Evolutionary conservation across 2,113 vertebrate genomes (phyloP).

Genomic region (Rhizomys pruinosus): DNA sequence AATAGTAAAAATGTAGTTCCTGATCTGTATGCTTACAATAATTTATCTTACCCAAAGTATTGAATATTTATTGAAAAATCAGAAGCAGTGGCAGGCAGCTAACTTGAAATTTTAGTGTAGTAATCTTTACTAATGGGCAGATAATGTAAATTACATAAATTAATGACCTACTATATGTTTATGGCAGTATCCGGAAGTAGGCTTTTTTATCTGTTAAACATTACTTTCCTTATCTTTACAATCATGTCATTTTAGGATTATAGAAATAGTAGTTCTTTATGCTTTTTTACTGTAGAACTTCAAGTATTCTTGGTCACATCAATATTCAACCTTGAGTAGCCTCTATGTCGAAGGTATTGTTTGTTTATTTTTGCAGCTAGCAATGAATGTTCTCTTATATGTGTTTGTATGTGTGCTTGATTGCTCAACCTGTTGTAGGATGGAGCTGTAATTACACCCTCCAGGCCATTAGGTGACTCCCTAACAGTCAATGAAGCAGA

Average conservation of each 20-base stretch:
- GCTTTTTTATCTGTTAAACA: slow-evolving; percentile 13
- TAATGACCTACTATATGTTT: background rate
- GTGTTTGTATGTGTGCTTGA: background rate
- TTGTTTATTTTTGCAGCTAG: slow-evolving; percentile 20
- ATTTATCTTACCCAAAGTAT: slow-evolving; percentile 3
- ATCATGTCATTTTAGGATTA: slow-evolving; percentile 29
- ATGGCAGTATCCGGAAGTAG: background rate
- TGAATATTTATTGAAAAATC: slow-evolving; percentile 28
- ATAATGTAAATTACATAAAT: slow-evolving; percentile 21
- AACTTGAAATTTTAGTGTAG: slow-evolving; percentile 26
- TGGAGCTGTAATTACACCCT: slow-evolving; percentile 80
- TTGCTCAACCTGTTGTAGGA: slow-evolving; percentile 80
- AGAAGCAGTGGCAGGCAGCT: slow-evolving; percentile 25
- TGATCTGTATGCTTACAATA: slow-evolving; percentile 2
- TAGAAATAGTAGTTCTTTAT: slow-evolving; percentile 19
- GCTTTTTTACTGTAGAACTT: slow-evolving; percentile 23
- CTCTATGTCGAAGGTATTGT: background rate
- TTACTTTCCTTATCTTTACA: background rate
- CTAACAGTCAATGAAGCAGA: slow-evolving; percentile 89
- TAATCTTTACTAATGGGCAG: slow-evolving; percentile 44
- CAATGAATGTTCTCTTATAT: background rate
- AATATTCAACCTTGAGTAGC: background rate
- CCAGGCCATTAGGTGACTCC: slow-evolving; percentile 74
- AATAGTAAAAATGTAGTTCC: slow-evolving; percentile 15
- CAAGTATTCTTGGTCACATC: background rate